Conservation (phyloP, 2,888 invertebrate species). For the Nephrotoma appendiculata region DNA sequence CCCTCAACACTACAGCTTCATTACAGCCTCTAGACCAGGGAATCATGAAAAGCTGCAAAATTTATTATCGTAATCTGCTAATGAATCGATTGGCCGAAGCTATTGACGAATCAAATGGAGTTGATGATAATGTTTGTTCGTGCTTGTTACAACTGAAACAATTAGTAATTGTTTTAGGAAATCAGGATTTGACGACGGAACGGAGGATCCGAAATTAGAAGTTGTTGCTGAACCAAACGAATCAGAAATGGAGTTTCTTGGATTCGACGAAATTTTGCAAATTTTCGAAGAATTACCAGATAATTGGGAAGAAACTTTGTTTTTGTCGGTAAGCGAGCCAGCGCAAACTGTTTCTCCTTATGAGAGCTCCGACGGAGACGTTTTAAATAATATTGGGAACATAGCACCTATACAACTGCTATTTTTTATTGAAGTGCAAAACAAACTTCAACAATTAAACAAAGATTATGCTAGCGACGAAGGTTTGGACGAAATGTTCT, state of each 20-base stretch:
- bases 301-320: background rate
- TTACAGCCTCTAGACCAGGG: slow-evolving; percentile 18
- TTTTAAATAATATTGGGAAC: no score
- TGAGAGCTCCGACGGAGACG: no score
- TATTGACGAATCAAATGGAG: background rate
- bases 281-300: background rate
- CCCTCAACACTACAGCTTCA: slow-evolving; percentile 3
- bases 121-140: background rate
- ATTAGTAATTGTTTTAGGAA: no score
- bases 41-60: slow-evolving; percentile 4
- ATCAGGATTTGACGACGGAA: no score
- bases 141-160: no score
- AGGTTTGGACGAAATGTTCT: background rate
- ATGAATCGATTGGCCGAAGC: background rate
- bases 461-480: background rate
- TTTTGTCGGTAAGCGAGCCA: background rate
- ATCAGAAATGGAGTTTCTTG: background rate
- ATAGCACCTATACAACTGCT: no score
- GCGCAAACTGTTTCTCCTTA: no score
- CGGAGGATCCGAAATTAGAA: no score
- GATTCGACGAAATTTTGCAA: background rate
- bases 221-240: no score
- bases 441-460: no score
- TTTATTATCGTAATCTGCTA: background rate
- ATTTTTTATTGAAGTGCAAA: background rate